Conservation (phyloP, 2,888 invertebrate species). For the Asteroscopus sphinx region DNA sequence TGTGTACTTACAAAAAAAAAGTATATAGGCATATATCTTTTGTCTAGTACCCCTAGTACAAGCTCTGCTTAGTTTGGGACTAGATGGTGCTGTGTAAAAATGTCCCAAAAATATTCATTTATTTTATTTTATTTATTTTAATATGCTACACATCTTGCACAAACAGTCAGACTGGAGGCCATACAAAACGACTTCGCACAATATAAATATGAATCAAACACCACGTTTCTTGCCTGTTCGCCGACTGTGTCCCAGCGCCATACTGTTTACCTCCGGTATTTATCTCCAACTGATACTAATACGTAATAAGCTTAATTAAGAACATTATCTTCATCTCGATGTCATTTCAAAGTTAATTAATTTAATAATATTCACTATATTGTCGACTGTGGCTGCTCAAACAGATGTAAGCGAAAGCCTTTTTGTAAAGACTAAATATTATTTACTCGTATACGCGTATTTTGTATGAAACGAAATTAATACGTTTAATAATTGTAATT, state of each 20-base stretch:
- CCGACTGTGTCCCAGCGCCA: background rate
- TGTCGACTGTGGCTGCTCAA: conserved; percentile 24
- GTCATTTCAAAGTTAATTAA: conserved; percentile 51
- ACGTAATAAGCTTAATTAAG: conserved; percentile 42
- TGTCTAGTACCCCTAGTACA: too few species aligned
- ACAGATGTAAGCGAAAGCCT: conserved; percentile 12
- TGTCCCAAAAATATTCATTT: too few species aligned
- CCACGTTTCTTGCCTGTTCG: background rate
- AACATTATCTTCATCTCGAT: conserved; percentile 38
- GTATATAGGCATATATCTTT: too few species aligned
- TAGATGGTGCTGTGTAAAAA: too few species aligned
- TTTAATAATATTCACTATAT: conserved; percentile 47
- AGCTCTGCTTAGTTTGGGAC: too few species aligned
- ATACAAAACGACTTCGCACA: too few species aligned
- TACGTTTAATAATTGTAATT: conserved; percentile 13
- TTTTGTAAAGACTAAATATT: conserved; percentile 8
- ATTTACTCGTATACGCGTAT: conserved; percentile 4
- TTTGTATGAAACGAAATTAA: background rate
- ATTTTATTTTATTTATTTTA: too few species aligned
- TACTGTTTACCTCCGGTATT: conserved; percentile 17
- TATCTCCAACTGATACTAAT: conserved; percentile 32
- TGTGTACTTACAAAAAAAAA: too few species aligned
- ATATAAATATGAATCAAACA: background rate
- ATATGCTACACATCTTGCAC: too few species aligned
- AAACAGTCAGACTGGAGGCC: too few species aligned